Evolutionary conservation across 2,113 vertebrate species (phyloP).

Genomic region (Chrysemys picta): DNA sequence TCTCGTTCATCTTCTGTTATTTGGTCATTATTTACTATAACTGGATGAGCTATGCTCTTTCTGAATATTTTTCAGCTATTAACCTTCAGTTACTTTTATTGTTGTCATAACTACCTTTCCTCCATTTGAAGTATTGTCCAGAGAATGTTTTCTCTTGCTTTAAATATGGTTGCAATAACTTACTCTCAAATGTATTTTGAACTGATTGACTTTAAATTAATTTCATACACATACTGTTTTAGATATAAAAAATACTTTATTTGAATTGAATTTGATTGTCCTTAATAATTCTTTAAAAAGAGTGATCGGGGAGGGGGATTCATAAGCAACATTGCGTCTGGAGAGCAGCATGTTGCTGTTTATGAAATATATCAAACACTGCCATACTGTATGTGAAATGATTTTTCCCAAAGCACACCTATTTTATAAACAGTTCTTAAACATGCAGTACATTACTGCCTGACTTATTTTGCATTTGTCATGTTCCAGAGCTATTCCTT

Average conservation of each 20-base stretch:
- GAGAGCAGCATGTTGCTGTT: background rate
- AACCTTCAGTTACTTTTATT: background rate
- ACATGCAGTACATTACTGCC: slow-evolving; percentile 1
- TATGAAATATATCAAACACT: slow-evolving; percentile 8
- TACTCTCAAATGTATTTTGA: background rate
- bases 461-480: slow-evolving; percentile 58
- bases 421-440: slow-evolving; percentile 46
- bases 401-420: slow-evolving; percentile 14
- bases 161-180: background rate
- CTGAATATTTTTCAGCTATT: background rate
- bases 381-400: background rate
- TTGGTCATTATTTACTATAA: background rate
- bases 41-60: background rate
- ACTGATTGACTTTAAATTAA: background rate
- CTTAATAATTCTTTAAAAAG: background rate
- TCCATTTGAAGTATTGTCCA: background rate
- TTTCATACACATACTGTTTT: background rate
- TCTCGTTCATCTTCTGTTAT: background rate
- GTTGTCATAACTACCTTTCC: background rate
- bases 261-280: background rate
- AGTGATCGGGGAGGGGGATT: background rate
- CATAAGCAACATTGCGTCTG: background rate
- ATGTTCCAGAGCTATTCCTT: slow-evolving; percentile 59
- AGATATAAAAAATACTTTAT: background rate
- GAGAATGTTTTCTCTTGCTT: background rate